Evolutionary conservation across 2,113 vertebrate genomes (phyloP).

Genomic region (Microcebus murinus): DNA sequence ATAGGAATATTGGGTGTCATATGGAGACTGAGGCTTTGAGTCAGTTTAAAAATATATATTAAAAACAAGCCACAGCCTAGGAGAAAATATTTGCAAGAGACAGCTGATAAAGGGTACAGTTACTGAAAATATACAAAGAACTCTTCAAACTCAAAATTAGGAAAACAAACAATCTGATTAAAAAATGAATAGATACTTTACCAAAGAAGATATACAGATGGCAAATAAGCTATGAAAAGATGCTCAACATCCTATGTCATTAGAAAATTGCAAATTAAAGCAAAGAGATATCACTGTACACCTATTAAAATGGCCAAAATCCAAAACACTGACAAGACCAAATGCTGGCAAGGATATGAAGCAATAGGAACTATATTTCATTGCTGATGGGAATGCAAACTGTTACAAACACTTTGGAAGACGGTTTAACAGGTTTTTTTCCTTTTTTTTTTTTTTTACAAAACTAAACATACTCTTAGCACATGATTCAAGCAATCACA

Average conservation of each 20-base stretch:
- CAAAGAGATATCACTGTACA: background rate
- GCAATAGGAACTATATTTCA: background rate
- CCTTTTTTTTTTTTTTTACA: background rate
- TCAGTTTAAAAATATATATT: background rate
- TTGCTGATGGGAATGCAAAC: background rate
- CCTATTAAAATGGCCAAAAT: background rate
- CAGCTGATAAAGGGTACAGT: background rate
- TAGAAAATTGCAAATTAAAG: background rate
- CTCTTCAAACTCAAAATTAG: background rate
- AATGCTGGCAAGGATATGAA: background rate
- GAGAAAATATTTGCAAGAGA: constrained; percentile 3
- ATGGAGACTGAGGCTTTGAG: background rate
- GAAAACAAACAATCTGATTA: background rate
- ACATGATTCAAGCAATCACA: background rate
- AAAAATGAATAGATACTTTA: background rate
- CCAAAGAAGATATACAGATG: background rate
- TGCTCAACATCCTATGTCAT: background rate
- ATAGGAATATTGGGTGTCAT: background rate
- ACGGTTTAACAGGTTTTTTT: background rate
- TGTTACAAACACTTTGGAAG: background rate
- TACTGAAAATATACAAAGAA: background rate
- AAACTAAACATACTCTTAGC: background rate
- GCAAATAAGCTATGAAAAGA: background rate
- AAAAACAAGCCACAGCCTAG: background rate
- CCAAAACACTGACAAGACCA: background rate